phyloP scores from a whole-genome alignment of 2,888 invertebrate species.

The Deilephila elpenor region DNA sequence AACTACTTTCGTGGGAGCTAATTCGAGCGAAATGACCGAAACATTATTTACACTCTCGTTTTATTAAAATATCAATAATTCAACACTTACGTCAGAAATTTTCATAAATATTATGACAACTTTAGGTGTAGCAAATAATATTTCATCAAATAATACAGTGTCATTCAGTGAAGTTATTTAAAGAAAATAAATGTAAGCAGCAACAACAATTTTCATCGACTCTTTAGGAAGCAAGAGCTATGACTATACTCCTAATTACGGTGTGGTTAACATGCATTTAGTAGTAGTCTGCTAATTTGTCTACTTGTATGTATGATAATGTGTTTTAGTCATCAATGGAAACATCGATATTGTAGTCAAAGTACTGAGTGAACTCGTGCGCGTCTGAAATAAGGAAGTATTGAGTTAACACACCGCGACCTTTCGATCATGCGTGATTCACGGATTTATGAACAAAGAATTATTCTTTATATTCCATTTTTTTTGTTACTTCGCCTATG shows the following conservation, averaged over 20 bases:
- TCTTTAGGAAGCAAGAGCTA: neutral
- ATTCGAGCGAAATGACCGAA: no score
- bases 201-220: neutral
- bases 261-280: neutral
- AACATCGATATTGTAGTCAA: neutral
- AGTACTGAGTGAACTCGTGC: neutral
- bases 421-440: neutral
- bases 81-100: no score
- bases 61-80: no score
- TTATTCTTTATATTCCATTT: neutral
- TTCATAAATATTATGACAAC: neutral
- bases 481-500: neutral
- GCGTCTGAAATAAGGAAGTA: constrained; percentile 5
- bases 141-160: neutral
- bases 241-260: neutral
- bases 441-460: neutral
- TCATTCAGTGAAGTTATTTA: neutral
- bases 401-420: neutral
- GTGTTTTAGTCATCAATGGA: neutral
- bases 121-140: neutral
- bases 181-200: neutral
- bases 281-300: neutral
- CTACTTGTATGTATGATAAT: neutral
- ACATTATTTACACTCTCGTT: no score
- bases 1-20: no score